Percentiles rank a stretch among this genome's conserved stretches.
Evolutionary conservation across 2,797 vertebrate genomes (phyloP).

Genomic region (Merluccius polli): DNA sequence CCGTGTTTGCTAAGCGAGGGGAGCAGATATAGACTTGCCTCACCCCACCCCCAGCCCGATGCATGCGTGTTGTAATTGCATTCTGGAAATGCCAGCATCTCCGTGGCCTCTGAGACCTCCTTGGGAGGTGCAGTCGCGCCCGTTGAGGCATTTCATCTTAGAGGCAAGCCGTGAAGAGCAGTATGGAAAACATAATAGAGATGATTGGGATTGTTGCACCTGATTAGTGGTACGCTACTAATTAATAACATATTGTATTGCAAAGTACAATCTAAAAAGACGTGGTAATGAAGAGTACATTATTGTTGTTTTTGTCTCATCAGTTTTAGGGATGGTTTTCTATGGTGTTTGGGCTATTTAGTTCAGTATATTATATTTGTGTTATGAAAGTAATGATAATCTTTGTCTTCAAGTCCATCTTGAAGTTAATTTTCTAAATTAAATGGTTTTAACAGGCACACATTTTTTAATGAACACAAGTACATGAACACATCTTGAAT

Average conservation of each 20-base stretch:
- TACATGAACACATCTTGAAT: neutral
- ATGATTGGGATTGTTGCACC: slow-evolving; percentile 48
- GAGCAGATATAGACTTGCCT: slow-evolving; percentile 66
- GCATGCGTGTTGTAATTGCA: slow-evolving; percentile 67
- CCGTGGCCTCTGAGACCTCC: slow-evolving; percentile 64
- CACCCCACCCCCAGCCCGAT: slow-evolving; percentile 32
- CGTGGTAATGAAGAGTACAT: too few relatives aligned
- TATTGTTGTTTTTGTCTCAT: too few relatives aligned
- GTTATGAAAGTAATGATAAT: neutral
- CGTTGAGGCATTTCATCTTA: slow-evolving; percentile 69
- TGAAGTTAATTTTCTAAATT: neutral
- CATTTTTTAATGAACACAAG: neutral
- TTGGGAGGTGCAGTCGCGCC: slow-evolving; percentile 68
- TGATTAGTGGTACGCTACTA: slow-evolving; percentile 27
- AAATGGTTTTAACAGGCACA: neutral
- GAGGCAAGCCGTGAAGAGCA: slow-evolving; percentile 67
- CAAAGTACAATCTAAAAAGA: neutral
- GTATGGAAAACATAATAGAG: slow-evolving; percentile 50
- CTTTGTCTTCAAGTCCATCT: neutral
- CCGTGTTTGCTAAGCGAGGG: slow-evolving; percentile 48
- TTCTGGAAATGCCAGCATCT: slow-evolving; percentile 67
- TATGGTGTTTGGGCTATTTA: neutral
- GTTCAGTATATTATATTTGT: neutral
- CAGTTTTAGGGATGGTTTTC: neutral
- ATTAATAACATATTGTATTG: slow-evolving; percentile 26